These are phyloP conservation scores for Acipenser oxyrinchus DNA, from an alignment of 2,797 vertebrate species.

Conservation along the genomic window DNA sequence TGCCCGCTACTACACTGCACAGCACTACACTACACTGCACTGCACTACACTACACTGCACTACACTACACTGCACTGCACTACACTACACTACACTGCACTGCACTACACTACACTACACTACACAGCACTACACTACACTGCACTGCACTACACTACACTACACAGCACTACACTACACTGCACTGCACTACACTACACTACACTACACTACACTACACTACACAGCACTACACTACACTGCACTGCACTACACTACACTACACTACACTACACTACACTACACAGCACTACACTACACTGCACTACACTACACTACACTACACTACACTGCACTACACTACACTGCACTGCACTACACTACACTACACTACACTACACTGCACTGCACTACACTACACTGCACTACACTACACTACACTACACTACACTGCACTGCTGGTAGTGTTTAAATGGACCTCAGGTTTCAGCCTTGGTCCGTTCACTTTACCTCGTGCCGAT, in stretches of 20 bases:
- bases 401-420: conserved; percentile 2
- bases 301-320: neutral
- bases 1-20: too few relatives aligned
- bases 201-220: neutral
- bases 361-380: neutral
- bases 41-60: too few relatives aligned
- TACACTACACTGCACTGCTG: neutral
- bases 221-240: neutral
- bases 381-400: neutral
- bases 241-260: neutral
- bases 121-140: conserved; percentile 1
- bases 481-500: neutral
- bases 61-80: neutral
- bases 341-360: neutral
- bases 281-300: neutral
- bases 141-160: neutral
- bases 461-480: neutral
- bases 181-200: conserved; percentile 1
- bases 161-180: neutral
- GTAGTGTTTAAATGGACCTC: too few relatives aligned
- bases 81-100: neutral
- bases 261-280: conserved; percentile 1
- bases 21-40: too few relatives aligned
- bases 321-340: conserved; percentile 1
- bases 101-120: neutral